These are phyloP conservation scores for Rhadina sibilatrix DNA, from an alignment of 2,113 vertebrate species.

Conservation along the genomic window DNA sequence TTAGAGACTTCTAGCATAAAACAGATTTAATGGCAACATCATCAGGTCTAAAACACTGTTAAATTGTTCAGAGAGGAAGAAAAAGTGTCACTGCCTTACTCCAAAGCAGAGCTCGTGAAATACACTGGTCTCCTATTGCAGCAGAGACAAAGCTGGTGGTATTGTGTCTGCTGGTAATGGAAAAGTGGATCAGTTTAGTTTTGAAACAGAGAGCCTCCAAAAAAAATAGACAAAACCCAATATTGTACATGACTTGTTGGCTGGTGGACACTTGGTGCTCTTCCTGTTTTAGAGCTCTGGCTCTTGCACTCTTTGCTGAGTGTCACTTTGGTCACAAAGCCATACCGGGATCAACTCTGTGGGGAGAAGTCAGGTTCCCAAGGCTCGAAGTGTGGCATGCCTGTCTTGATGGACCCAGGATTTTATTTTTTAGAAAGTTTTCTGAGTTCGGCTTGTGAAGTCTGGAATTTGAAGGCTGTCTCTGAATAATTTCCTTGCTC, in stretches of 20 bases:
- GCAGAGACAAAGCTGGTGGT: not conserved
- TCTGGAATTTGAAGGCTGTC: not conserved
- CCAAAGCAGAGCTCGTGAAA: not conserved
- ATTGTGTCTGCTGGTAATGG: not conserved
- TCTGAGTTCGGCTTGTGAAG: not conserved
- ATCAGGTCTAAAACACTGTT: not conserved
- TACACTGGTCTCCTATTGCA: not conserved
- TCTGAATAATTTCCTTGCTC: not conserved
- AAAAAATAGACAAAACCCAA: not conserved
- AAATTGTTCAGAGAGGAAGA: not conserved
- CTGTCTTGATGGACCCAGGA: not conserved
- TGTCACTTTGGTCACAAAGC: not conserved
- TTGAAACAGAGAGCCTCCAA: not conserved
- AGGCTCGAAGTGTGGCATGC: not conserved
- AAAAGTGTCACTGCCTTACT: not conserved
- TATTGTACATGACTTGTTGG: not conserved
- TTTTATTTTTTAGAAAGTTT: not conserved
- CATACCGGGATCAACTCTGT: rapidly evolving
- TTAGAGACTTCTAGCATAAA: not conserved
- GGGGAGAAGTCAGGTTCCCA: not conserved
- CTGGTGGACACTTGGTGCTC: not conserved
- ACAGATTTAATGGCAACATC: not conserved
- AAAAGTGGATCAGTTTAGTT: not conserved
- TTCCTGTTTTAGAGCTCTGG: not conserved
- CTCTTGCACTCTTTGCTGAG: not conserved